Evolutionary conservation across 2,888 invertebrate genomes (phyloP).

Genomic region (Dasysyrphus albostriatus): DNA sequence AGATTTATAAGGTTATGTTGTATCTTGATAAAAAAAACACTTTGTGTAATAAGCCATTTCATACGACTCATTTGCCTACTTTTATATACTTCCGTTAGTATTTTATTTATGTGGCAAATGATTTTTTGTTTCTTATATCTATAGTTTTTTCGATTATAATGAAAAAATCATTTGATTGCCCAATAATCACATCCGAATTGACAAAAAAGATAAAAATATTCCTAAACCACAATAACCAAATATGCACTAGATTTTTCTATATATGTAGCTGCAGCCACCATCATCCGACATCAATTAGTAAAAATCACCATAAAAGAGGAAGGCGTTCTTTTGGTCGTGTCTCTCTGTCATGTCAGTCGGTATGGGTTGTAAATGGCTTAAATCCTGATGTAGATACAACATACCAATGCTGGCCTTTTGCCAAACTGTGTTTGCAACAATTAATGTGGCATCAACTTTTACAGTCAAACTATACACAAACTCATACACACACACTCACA

Average conservation of each 20-base stretch:
- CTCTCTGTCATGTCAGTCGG: neutral
- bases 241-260: too few species aligned
- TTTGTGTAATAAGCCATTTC: too few species aligned
- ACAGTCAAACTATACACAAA: neutral
- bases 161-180: too few species aligned
- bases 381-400: slow-evolving; percentile 39
- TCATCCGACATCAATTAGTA: slow-evolving; percentile 55
- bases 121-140: neutral
- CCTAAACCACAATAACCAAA: too few species aligned
- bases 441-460: slow-evolving; percentile 59
- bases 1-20: too few species aligned
- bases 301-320: slow-evolving; percentile 49
- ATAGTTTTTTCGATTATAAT: neutral
- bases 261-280: neutral
- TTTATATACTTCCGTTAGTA: neutral
- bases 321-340: slow-evolving; percentile 10
- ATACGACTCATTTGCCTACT: neutral
- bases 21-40: too few species aligned
- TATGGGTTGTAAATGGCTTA: slow-evolving; percentile 22
- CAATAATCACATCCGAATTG: too few species aligned
- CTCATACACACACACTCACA: slow-evolving; percentile 13
- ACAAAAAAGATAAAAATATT: too few species aligned
- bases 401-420: slow-evolving; percentile 47
- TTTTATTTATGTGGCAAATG: neutral
- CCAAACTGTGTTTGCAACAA: slow-evolving; percentile 65